Conservation (phyloP, 2,797 vertebrate species). For the Arctocebus calabarensis region DNA sequence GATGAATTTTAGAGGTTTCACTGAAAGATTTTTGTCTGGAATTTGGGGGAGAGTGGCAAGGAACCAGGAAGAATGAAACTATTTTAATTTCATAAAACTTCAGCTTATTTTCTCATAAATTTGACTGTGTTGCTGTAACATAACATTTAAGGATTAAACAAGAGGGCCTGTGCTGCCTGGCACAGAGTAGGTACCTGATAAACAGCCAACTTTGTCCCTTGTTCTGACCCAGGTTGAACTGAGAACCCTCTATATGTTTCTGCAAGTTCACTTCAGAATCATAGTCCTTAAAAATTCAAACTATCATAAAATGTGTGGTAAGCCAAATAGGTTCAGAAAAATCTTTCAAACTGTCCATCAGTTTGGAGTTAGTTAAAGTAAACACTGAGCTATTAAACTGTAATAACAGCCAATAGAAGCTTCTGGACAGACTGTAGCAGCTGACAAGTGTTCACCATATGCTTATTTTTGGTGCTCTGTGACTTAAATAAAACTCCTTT, state of each 20-base stretch:
- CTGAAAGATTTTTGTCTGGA: background rate
- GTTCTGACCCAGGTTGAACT: background rate
- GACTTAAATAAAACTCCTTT: slow-evolving; percentile 19
- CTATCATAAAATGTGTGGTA: background rate
- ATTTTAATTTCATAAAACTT: background rate
- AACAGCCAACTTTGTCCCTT: background rate
- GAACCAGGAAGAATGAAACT: background rate
- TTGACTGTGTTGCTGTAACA: background rate
- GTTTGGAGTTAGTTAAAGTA: slow-evolving; percentile 34
- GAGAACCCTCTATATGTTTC: background rate
- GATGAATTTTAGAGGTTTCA: background rate
- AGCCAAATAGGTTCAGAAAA: slow-evolving; percentile 17
- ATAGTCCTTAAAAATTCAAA: background rate
- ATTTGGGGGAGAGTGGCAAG: background rate
- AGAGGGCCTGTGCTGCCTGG: background rate
- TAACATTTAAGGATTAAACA: background rate
- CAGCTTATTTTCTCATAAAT: background rate
- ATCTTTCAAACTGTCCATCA: background rate
- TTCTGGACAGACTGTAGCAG: background rate
- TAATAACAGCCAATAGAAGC: background rate
- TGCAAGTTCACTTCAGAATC: slow-evolving; percentile 38
- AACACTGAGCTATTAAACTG: background rate
- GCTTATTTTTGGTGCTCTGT: slow-evolving; percentile 12
- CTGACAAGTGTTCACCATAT: background rate
- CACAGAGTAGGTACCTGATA: background rate